Evolutionary conservation across 2,888 invertebrate species (phyloP).

Genomic region (Notodonta dromedarius): DNA sequence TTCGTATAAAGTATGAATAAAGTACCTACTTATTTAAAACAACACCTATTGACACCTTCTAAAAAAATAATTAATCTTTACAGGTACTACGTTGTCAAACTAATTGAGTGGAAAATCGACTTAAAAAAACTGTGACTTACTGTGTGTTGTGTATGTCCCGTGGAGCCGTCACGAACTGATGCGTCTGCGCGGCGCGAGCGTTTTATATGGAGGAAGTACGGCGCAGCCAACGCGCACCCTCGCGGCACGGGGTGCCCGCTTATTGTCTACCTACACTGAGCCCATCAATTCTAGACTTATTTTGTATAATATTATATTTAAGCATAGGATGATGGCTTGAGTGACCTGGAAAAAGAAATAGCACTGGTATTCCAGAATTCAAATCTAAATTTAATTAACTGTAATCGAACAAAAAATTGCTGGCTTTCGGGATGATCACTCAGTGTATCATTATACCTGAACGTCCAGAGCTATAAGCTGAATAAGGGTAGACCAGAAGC

Average conservation of each 20-base stretch:
- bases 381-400: too few species aligned
- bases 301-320: too few species aligned
- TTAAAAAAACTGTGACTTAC: conserved; percentile 55
- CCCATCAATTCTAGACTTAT: too few species aligned
- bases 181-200: conserved; percentile 58
- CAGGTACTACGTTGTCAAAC: conserved; percentile 5
- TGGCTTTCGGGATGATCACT: too few species aligned
- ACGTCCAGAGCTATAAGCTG: too few species aligned
- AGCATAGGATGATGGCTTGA: too few species aligned
- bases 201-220: conserved; percentile 75
- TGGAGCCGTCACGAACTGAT: conserved; percentile 75
- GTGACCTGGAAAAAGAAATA: too few species aligned
- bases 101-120: conserved; percentile 13
- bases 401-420: too few species aligned
- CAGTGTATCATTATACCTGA: too few species aligned
- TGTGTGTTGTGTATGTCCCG: conserved; percentile 55
- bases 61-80: background rate
- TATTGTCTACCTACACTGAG: background rate
- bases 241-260: conserved; percentile 11
- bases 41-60: background rate
- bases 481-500: too few species aligned
- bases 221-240: conserved; percentile 53
- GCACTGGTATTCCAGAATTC: too few species aligned
- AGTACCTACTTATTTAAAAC: background rate
- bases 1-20: too few species aligned